phyloP scores from a whole-genome alignment of 2,113 vertebrate species.

The Leuciscus idus region DNA sequence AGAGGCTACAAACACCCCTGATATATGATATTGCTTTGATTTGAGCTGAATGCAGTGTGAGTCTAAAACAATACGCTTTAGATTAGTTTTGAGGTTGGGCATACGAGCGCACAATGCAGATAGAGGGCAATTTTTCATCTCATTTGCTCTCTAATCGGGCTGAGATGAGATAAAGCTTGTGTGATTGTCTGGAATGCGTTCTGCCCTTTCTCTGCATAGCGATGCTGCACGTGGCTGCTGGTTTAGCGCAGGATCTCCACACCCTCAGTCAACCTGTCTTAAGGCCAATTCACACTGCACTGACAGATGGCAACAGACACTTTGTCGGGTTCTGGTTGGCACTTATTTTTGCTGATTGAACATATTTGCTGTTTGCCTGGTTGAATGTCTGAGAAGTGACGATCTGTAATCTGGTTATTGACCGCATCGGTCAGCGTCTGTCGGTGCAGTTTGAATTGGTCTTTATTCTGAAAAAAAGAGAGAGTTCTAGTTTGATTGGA shows the following conservation, averaged over 20 bases:
- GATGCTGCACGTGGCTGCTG: neutral
- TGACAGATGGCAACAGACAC: too few relatives aligned
- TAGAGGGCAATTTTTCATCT: constrained; percentile 66
- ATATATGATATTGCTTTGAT: constrained; percentile 29
- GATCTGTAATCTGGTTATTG: too few relatives aligned
- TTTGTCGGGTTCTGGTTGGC: too few relatives aligned
- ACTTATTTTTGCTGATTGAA: too few relatives aligned
- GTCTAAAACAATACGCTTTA: constrained; percentile 32
- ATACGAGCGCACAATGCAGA: constrained; percentile 3
- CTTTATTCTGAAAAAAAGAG: neutral
- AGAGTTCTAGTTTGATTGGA: neutral
- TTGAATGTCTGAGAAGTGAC: too few relatives aligned
- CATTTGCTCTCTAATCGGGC: constrained; percentile 68
- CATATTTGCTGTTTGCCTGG: too few relatives aligned
- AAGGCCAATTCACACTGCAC: too few relatives aligned
- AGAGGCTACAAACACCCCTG: neutral
- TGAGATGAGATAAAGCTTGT: constrained; percentile 64
- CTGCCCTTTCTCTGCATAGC: constrained; percentile 4
- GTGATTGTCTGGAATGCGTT: constrained; percentile 42
- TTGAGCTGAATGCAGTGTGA: constrained; percentile 4
- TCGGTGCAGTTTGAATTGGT: too few relatives aligned
- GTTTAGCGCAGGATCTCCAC: neutral
- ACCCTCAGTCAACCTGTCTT: neutral
- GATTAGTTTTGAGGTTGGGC: constrained; percentile 17
- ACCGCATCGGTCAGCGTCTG: too few relatives aligned